Evolutionary conservation across 2,888 invertebrate species (phyloP).

Genomic region (Sisyra terminalis): DNA sequence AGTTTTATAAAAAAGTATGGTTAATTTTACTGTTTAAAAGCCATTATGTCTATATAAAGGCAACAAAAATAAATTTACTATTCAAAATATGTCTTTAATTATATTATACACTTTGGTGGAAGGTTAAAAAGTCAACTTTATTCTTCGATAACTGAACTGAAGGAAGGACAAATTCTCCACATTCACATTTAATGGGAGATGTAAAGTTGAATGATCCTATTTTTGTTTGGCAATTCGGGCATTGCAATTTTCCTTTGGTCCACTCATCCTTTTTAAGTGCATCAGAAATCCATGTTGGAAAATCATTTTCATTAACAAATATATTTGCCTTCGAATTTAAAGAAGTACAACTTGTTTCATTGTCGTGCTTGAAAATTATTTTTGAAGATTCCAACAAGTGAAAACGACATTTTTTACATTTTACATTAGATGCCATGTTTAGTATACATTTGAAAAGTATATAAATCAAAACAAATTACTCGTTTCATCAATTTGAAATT

Average conservation of each 20-base stretch:
- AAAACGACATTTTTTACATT: constrained; percentile 15
- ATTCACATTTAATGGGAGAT: constrained; percentile 44
- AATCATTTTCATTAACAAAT: constrained; percentile 35
- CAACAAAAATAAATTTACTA: background rate
- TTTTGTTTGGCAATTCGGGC: constrained; percentile 39
- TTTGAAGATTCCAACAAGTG: constrained; percentile 10
- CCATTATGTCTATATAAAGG: background rate
- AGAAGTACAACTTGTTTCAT: constrained; percentile 5
- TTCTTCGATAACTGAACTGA: constrained; percentile 42
- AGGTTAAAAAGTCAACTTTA: constrained; percentile 35
- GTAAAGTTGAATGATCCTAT: constrained; percentile 52
- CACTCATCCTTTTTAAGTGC: constrained; percentile 38
- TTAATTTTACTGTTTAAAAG: background rate
- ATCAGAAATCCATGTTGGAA: constrained; percentile 37
- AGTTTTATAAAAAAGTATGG: background rate
- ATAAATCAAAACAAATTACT: too few relatives aligned
- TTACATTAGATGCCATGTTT: constrained; percentile 7
- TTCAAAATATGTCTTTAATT: background rate
- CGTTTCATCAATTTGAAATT: too few relatives aligned
- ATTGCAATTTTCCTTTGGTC: constrained; percentile 50
- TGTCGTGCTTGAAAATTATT: constrained; percentile 12
- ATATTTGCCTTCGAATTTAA: constrained; percentile 16
- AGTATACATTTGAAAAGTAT: too few relatives aligned
- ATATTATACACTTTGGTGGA: background rate
- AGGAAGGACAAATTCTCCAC: constrained; percentile 34